phyloP scores from a whole-genome alignment of 2,797 vertebrate species.

The Poeciliopsis turneri region DNA sequence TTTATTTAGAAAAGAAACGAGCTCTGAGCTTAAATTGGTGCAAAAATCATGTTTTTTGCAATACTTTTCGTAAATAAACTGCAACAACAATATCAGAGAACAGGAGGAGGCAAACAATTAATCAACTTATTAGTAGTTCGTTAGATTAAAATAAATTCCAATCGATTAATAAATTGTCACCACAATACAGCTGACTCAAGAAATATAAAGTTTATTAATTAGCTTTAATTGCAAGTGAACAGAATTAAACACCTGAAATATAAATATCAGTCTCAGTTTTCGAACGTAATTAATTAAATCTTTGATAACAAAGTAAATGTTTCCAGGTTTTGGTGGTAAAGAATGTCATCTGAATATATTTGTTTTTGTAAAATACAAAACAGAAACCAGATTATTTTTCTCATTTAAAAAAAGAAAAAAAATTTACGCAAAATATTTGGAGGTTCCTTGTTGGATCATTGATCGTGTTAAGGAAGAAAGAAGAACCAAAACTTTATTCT shows the following conservation, averaged over 20 bases:
- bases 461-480: not conserved
- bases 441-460: not conserved
- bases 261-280: not conserved
- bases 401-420: not conserved
- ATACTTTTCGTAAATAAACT: not conserved
- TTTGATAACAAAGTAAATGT: not conserved
- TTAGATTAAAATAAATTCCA: no score
- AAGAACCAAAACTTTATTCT: conserved; percentile 4
- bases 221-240: no score
- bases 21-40: not conserved
- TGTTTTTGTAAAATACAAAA: not conserved
- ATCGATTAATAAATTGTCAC: no score
- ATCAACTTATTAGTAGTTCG: no score
- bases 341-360: not conserved
- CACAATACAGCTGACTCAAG: no score
- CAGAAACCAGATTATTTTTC: not conserved
- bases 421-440: not conserved
- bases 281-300: not conserved
- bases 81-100: not conserved
- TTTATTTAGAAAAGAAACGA: not conserved
- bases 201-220: not conserved
- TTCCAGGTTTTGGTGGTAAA: not conserved
- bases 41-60: not conserved
- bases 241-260: not conserved
- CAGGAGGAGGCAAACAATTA: no score